Base-by-base conservation (phyloP, 2,888 invertebrate genomes). In the Priocnemis perturbator region DNA sequence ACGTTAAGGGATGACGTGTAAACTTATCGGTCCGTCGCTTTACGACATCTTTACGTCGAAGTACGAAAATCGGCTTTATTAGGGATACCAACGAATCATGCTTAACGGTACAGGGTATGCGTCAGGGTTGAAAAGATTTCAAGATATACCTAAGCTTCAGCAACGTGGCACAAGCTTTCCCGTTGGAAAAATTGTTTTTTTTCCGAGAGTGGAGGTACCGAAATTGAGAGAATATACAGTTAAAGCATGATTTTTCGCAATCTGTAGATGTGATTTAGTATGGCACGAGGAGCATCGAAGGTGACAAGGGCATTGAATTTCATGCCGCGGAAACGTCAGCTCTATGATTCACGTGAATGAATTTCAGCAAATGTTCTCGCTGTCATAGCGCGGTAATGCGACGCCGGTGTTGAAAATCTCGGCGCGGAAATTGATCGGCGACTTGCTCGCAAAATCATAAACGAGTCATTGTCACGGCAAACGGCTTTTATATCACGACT, bases 341-440 rank as follows among this genome's bases (percentile, higher is more conserved):
- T 77, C 66, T 71, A 70, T 75, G 73, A 78, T 75, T 75, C 77
- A 71, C 63, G 58, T 72, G 65, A 59, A 71, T 68, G 62, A 73
- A 71, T 81, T 79, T 77, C 71, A 74, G 63, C 71, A 74, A 79
- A 74, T 77, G 74, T 78, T 60, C 79, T 71, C 67, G 63, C 67
- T 66, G 63, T 69, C 60, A 73, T 74, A 78, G 76, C 69, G 70
- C 60, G 70, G 80, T 81, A 81, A 81, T 67, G 71, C 64, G 80
- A 80, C 56, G 60, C 77, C 78, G 9, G 60, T 80, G 81, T 81
- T 81, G 79, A 75, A 78, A 67, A 76, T 79, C 71, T 79, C 73
- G 71, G 71, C 76, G 79, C 81, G 74, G 76, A 77, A 79, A 81
- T 81, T 81, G 81, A 81, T 81, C 74, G 72, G 20, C 59, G 15